Base-by-base conservation (phyloP, 2,797 vertebrate genomes). In the Sebastolobus alascanus region DNA sequence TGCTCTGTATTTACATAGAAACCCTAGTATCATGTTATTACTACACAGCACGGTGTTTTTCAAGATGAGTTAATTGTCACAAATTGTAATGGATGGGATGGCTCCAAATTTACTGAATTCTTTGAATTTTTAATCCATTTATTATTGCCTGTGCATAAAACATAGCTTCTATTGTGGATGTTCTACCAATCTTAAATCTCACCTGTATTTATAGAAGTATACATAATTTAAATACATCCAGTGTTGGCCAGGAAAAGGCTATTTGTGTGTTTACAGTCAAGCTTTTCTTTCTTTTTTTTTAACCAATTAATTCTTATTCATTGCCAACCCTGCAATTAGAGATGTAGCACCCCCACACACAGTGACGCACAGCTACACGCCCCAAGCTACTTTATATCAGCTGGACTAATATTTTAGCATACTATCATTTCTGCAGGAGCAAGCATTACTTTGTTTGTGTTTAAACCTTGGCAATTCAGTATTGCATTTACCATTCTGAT, bases 301-400 rank as follows among this genome's bases (percentile, higher is more conserved):
- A 61, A 46, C 35, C 13, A 68, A 11, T 70, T 63, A 43, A 25
- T 37, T 50, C 25, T 59, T 73, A 84, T 64, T 80, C 68, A 66
- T 59, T 70, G 16, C 38, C 54, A 81, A 60, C 40, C 54, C 25
- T 35, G 43, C 63, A 76, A 80, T 84, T 76, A 80, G 7, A 68
- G 40, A 69, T 59, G 38, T 67, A 59, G 38, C 68, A 59, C 68
- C 73, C 75, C 25, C 77, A 38, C 73, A 71, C 29, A 77, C n/a
- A 1, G 20, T 80, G 77, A 73, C 25, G 6, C 73, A 84, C 64
- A 40, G 55, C 29, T 46, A 66, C 35, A 67, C 1, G 40, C 67
- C 35, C 67, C 1, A 2, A 60, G 54, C 72, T 37, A 38, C 29
- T 68, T 33, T 63, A 27, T 68, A 77, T 77, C 63, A 68, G 56